phyloP scores from a whole-genome alignment of 64 coral and sea anemone species.

The Cladopsammia gracilis region DNA sequence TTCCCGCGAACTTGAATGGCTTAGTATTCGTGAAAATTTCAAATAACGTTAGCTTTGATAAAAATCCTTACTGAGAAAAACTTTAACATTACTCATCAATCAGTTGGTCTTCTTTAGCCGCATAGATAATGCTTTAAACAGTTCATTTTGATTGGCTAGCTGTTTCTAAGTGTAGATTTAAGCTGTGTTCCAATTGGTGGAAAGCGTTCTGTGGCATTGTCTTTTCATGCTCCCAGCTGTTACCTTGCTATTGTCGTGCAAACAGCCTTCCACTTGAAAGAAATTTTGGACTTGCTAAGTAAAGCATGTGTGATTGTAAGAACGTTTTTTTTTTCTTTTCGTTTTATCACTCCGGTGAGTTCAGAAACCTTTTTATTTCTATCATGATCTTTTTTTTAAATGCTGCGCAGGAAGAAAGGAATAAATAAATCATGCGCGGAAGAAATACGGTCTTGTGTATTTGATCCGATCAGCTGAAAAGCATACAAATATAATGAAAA shows the following conservation, averaged over 20 bases:
- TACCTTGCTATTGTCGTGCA: slow-evolving; percentile 41
- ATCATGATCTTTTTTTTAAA: background rate
- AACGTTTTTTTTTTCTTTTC: background rate
- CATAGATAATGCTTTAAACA: slow-evolving; percentile 48
- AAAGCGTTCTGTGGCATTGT: background rate
- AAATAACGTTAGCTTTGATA: background rate
- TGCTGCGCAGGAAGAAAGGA: background rate
- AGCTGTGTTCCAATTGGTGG: slow-evolving; percentile 50
- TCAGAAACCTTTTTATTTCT: background rate
- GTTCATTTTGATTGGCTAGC: slow-evolving; percentile 30
- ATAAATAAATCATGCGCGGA: background rate
- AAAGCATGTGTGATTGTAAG: slow-evolving; percentile 37
- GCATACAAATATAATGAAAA: background rate
- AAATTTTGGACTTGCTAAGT: slow-evolving; percentile 46
- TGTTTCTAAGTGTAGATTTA: slow-evolving; percentile 39
- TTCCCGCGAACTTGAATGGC: background rate
- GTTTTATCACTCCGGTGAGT: background rate
- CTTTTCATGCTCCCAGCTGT: slow-evolving; percentile 38
- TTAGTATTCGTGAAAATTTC: background rate
- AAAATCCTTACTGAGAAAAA: background rate
- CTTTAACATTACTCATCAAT: background rate
- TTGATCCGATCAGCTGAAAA: background rate
- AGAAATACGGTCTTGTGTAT: background rate
- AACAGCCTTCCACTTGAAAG: slow-evolving; percentile 25
- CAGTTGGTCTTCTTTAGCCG: slow-evolving; percentile 40